phyloP scores from a whole-genome alignment of 2,113 vertebrate genomes.

The Malaclemys terrapin region DNA sequence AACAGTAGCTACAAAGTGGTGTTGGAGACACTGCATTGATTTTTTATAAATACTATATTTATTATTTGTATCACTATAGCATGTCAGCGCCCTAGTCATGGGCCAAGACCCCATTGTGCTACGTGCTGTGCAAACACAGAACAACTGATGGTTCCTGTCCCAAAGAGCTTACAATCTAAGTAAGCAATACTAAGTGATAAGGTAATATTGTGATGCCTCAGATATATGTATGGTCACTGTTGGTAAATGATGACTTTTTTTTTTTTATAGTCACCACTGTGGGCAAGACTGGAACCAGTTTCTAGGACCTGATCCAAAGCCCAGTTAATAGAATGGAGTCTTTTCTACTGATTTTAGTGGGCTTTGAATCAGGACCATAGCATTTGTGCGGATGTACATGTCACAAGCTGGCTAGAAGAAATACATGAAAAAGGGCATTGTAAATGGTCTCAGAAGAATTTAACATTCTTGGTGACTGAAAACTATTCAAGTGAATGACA shows the following conservation, averaged over 20 bases:
- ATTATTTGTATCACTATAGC: not conserved
- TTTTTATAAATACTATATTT: not conserved
- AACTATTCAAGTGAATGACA: not conserved
- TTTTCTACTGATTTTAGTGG: not conserved
- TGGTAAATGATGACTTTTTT: not conserved
- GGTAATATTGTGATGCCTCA: not conserved
- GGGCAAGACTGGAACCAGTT: not conserved
- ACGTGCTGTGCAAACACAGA: not conserved
- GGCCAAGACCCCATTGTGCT: not conserved
- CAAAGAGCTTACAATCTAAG: not conserved
- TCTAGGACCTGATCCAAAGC: rapidly evolving
- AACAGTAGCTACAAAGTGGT: not conserved
- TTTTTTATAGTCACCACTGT: not conserved
- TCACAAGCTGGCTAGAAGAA: not conserved
- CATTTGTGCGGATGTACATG: not conserved
- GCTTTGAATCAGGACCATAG: not conserved
- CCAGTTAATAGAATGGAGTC: not conserved
- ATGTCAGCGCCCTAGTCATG: not conserved
- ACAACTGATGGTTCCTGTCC: not conserved
- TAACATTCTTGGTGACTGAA: not conserved
- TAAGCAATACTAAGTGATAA: not conserved
- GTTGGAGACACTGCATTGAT: not conserved
- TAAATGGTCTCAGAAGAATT: not conserved
- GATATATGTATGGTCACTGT: not conserved
- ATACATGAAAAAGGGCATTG: not conserved